phyloP scores from a whole-genome alignment of 2,888 invertebrate genomes.

The Macrophya alboannulata region DNA sequence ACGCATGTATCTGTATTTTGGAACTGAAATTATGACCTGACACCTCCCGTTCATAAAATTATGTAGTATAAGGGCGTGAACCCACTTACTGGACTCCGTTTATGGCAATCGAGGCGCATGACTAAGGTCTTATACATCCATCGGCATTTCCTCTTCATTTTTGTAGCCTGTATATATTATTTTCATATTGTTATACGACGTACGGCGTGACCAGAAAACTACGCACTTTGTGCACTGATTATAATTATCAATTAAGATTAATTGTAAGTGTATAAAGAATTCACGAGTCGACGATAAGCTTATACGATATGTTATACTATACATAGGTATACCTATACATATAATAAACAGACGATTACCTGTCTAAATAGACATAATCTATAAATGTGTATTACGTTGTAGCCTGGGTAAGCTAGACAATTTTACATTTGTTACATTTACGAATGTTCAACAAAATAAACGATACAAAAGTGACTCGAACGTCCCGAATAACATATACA shows the following conservation, averaged over 20 bases:
- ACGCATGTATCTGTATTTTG: not conserved
- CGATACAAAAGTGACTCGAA: not conserved
- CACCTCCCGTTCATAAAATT: conserved; percentile 4
- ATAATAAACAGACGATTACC: not conserved
- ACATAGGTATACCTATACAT: no score
- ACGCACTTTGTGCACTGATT: not conserved
- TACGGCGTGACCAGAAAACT: not conserved
- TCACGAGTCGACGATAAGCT: not conserved
- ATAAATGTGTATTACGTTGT: not conserved
- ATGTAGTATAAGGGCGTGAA: conserved; percentile 4
- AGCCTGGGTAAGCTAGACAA: not conserved
- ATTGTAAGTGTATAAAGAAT: not conserved
- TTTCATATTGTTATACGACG: not conserved
- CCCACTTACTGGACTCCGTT: conserved; percentile 12
- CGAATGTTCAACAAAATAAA: conserved; percentile 17
- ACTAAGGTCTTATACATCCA: not conserved
- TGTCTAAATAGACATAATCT: not conserved
- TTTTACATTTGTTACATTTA: conserved; percentile 28
- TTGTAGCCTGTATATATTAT: conserved; percentile 4
- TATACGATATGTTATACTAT: not conserved
- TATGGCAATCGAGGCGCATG: not conserved
- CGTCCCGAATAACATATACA: not conserved
- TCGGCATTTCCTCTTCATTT: not conserved
- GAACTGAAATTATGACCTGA: conserved; percentile 1
- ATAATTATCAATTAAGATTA: conserved; percentile 17